Percentiles rank a stretch among this genome's conserved stretches.
phyloP scores from a whole-genome alignment of 2,888 invertebrate species.

The Spatulosminthurus flaviceps region DNA sequence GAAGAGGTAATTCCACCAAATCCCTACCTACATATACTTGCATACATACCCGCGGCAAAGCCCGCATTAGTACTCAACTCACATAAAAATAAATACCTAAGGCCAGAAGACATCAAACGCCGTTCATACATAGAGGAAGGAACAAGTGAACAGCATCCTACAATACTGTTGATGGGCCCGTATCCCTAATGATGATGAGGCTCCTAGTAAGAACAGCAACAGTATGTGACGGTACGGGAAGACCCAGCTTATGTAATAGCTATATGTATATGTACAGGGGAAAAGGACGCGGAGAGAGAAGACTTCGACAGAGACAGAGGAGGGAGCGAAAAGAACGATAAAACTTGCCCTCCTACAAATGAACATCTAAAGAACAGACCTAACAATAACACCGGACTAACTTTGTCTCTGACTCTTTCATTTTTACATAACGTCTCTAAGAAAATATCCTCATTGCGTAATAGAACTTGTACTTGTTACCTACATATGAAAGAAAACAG shows the following conservation, averaged over 20 bases:
- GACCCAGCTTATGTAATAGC: background rate
- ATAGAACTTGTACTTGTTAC: too few species aligned
- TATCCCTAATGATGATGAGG: conserved; percentile 48
- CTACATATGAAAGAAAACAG: too few species aligned
- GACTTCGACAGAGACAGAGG: conserved; percentile 1
- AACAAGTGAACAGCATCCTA: conserved; percentile 46
- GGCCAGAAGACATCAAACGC: conserved; percentile 53
- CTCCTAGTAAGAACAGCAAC: background rate
- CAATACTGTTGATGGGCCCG: conserved; percentile 49
- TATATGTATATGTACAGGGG: background rate
- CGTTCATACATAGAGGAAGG: background rate
- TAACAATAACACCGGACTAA: conserved; percentile 11
- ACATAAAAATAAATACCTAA: conserved; percentile 59
- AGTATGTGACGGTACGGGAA: background rate
- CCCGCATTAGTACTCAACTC: conserved; percentile 49
- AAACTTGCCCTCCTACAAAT: conserved; percentile 31
- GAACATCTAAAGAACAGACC: background rate
- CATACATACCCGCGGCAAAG: background rate
- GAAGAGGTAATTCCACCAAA: too few species aligned
- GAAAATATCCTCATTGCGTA: too few species aligned
- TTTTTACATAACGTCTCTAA: too few species aligned
- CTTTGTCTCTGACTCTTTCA: too few species aligned
- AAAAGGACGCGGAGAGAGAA: conserved; percentile 21
- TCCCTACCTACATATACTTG: too few species aligned
- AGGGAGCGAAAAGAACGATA: conserved; percentile 33